Conservation (phyloP, 2,888 invertebrate genomes). For the Chloroclysta siterata region DNA sequence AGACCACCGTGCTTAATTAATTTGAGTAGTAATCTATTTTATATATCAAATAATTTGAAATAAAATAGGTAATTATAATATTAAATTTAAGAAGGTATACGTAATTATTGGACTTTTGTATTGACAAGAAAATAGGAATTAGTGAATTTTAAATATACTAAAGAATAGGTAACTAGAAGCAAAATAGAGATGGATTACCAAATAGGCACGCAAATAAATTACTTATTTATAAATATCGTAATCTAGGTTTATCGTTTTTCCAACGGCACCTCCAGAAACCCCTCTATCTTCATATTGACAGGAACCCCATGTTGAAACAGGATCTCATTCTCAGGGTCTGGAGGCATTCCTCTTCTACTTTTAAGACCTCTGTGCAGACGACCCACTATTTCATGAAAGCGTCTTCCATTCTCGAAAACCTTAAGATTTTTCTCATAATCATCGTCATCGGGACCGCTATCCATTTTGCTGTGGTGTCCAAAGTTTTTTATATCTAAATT, state of each 20-base stretch:
- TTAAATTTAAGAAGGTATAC: too few relatives aligned
- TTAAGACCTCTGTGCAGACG: constrained; percentile 5
- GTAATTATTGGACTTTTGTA: too few relatives aligned
- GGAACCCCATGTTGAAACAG: constrained; percentile 63
- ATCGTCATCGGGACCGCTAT: constrained; percentile 32
- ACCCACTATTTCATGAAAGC: constrained; percentile 31
- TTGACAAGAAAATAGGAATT: too few relatives aligned
- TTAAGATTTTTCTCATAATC: constrained; percentile 52
- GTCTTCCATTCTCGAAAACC: constrained; percentile 37
- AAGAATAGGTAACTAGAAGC: too few relatives aligned
- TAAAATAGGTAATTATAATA: too few relatives aligned
- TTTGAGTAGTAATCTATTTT: too few relatives aligned
- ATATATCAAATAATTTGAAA: too few relatives aligned
- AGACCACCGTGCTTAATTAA: too few relatives aligned
- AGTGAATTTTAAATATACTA: too few relatives aligned
- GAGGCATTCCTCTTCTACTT: constrained; percentile 18
- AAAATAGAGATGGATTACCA: too few relatives aligned
- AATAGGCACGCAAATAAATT: too few relatives aligned
- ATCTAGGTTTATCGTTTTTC: constrained; percentile 11
- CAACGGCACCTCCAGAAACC: constrained; percentile 55
- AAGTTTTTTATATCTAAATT: constrained; percentile 39
- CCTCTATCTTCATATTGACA: constrained; percentile 57
- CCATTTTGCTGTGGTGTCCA: constrained; percentile 49
- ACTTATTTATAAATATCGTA: too few relatives aligned
- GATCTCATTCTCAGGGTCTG: constrained; percentile 47